Conservation (phyloP, 2,888 invertebrate genomes). For the Epinotia brunnichana region DNA sequence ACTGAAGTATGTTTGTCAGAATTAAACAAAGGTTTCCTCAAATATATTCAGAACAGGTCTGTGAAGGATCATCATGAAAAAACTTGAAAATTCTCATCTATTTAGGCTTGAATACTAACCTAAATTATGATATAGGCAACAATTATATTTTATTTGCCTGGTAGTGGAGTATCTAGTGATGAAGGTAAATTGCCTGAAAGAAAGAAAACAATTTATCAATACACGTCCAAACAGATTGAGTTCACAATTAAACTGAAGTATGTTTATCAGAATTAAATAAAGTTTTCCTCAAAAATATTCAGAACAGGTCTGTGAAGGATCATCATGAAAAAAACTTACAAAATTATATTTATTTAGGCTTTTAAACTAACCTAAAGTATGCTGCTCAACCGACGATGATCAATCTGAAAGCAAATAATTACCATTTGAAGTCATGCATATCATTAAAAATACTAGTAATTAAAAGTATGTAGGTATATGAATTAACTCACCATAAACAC, state of each 20-base stretch:
- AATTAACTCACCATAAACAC: conserved; percentile 55
- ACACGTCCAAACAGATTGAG: neutral
- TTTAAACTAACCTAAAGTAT: conserved; percentile 27
- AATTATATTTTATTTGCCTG: neutral
- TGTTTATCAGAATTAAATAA: conserved; percentile 47
- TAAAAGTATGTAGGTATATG: neutral
- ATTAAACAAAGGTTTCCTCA: conserved; percentile 57
- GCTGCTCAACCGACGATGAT: neutral
- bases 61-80: conserved; percentile 51
- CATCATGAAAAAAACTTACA: conserved; percentile 45
- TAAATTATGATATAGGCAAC: too few species aligned
- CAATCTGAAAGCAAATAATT: conserved; percentile 11
- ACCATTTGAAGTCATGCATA: neutral
- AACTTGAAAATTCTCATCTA: too few species aligned
- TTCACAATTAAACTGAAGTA: conserved; percentile 13
- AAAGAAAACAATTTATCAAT: neutral
- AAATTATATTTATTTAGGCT: too few species aligned
- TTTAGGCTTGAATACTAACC: conserved; percentile 23
- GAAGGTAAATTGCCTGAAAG: conserved; percentile 6
- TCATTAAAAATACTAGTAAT: neutral
- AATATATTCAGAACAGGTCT: conserved; percentile 71
- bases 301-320: conserved; percentile 70
- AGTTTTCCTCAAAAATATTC: conserved; percentile 62
- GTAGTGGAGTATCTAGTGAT: neutral
- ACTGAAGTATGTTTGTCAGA: conserved; percentile 45